These are phyloP conservation scores for Gavia stellata DNA, from an alignment of 2,113 vertebrate genomes.

Conservation along the genomic window DNA sequence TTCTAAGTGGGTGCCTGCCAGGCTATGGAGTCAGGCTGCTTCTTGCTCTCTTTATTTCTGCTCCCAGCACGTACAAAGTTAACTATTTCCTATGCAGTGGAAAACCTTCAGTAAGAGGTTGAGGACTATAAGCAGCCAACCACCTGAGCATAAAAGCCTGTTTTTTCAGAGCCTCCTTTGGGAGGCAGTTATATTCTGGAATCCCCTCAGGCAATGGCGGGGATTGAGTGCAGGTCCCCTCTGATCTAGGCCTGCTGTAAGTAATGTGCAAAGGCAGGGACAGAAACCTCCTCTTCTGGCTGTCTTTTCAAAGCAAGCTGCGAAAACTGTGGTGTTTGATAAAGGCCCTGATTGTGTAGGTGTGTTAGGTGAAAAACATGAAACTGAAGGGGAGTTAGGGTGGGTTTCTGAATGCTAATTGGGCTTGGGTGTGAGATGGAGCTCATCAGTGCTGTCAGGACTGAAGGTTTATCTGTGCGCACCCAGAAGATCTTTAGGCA, in stretches of 20 bases:
- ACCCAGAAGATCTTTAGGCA: not conserved
- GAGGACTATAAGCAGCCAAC: not conserved
- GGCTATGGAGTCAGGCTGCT: not conserved
- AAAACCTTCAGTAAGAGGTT: not conserved
- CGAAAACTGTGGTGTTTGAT: not conserved
- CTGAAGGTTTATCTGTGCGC: not conserved
- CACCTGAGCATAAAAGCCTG: not conserved
- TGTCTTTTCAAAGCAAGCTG: constrained; percentile 5
- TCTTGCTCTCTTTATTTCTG: not conserved
- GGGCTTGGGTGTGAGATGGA: not conserved
- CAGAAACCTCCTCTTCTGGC: not conserved
- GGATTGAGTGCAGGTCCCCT: not conserved
- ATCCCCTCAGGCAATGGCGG: not conserved
- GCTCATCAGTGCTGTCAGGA: not conserved
- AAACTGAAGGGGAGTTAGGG: constrained; percentile 12
- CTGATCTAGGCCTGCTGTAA: not conserved
- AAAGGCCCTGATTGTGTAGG: not conserved
- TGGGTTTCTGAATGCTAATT: constrained; percentile 33
- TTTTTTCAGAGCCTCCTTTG: not conserved
- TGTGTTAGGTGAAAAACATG: constrained; percentile 22
- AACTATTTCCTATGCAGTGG: not conserved
- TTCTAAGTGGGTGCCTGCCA: not conserved
- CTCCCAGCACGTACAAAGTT: not conserved
- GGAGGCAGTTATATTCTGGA: not conserved
- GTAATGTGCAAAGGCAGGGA: not conserved